Evolutionary conservation across 2,113 vertebrate genomes (phyloP).

Genomic region (Rana temporaria): DNA sequence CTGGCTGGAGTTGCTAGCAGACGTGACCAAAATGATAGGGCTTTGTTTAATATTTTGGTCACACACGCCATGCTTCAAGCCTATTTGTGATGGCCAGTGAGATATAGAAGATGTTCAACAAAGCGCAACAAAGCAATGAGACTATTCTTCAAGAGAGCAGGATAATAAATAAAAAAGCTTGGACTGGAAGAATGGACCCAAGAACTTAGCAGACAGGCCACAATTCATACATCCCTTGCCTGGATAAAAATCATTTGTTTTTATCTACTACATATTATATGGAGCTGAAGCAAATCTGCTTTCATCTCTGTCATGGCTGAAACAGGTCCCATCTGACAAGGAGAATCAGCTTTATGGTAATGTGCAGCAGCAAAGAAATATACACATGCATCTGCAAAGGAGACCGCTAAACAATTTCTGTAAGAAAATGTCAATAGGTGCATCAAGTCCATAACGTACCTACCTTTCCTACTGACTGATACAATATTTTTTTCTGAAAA

Average conservation of each 20-base stretch:
- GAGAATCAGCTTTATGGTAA: not conserved
- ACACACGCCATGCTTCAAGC: constrained; percentile 33
- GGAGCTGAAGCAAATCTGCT: not conserved
- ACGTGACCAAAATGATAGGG: constrained; percentile 49
- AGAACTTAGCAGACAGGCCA: constrained; percentile 14
- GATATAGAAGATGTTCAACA: constrained; percentile 24
- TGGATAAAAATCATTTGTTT: constrained; percentile 14
- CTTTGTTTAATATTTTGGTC: constrained; percentile 53
- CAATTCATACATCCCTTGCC: not conserved
- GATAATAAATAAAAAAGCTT: constrained; percentile 16
- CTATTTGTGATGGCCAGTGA: constrained; percentile 44
- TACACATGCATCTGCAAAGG: not conserved
- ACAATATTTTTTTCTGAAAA: too few species aligned
- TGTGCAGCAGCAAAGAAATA: not conserved
- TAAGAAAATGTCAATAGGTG: not conserved
- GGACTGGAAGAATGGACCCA: not conserved
- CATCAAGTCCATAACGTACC: too few species aligned
- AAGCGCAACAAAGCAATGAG: constrained; percentile 41
- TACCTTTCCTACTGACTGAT: too few species aligned
- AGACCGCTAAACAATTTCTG: not conserved
- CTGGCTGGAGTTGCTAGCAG: constrained; percentile 26
- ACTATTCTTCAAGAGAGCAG: constrained; percentile 17
- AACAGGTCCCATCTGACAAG: not conserved
- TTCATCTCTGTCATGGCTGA: not conserved
- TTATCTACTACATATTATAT: constrained; percentile 17